Conservation (phyloP, 2,797 vertebrate species). For the Paramormyrops hopkinsi region DNA sequence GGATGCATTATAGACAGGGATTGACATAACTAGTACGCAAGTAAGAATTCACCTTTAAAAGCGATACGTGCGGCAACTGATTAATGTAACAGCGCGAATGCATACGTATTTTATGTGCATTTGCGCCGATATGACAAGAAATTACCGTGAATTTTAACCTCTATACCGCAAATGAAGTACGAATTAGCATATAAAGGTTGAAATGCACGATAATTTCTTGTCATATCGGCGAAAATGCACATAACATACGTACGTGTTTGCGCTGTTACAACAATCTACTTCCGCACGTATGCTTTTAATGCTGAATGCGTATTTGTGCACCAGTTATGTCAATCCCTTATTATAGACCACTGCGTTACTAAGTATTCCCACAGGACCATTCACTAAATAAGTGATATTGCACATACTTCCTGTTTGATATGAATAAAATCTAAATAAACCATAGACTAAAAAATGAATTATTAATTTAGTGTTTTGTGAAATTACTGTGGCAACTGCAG, state of each 20-base stretch:
- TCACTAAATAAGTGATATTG: background rate
- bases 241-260: background rate
- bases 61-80: background rate
- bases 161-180: background rate
- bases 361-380: background rate
- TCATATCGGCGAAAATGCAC: background rate
- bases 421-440: background rate
- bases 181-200: background rate
- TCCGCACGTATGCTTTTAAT: background rate
- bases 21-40: background rate
- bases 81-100: background rate
- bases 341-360: background rate
- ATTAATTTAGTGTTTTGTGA: background rate
- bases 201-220: background rate
- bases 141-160: background rate
- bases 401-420: background rate
- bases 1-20: background rate
- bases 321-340: background rate
- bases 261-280: background rate
- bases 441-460: background rate
- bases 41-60: background rate
- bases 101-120: background rate
- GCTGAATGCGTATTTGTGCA: background rate
- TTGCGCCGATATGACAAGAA: background rate
- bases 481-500: background rate